A percentile compares a stretch with the other conserved stretches of the same genome.
Evolutionary conservation across 2,797 vertebrate genomes (phyloP).

Genomic region (Nannoperca obscura): DNA sequence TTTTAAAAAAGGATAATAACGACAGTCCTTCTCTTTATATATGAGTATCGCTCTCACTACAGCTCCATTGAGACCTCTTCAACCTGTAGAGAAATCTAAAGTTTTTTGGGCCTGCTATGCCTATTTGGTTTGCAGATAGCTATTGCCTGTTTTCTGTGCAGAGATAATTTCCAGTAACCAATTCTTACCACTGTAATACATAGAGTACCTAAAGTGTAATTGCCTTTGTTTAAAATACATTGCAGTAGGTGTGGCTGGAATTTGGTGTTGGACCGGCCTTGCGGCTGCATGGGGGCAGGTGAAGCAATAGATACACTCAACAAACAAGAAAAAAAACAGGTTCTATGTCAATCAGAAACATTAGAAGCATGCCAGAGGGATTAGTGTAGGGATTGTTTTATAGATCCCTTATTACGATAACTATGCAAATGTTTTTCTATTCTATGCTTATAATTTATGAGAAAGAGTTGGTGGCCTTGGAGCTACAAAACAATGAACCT

Average conservation of each 20-base stretch:
- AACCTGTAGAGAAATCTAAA: background rate
- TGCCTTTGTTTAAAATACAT: slow-evolving; percentile 40
- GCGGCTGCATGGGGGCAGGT: slow-evolving; percentile 36
- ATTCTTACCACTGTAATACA: slow-evolving; percentile 27
- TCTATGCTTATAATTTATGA: slow-evolving; percentile 29
- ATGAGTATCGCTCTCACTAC: background rate
- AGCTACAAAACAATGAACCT: slow-evolving; percentile 26
- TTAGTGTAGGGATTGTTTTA: slow-evolving; percentile 8
- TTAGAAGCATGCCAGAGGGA: slow-evolving; percentile 11
- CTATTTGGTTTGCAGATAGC: slow-evolving; percentile 1
- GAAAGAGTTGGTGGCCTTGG: slow-evolving; percentile 20
- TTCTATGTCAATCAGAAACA: background rate
- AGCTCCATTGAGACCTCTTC: background rate
- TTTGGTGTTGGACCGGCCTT: slow-evolving; percentile 13
- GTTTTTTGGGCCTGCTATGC: background rate
- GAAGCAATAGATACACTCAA: slow-evolving; percentile 4
- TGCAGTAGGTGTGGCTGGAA: slow-evolving; percentile 41
- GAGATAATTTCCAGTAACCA: slow-evolving; percentile 34
- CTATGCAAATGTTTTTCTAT: slow-evolving; percentile 17
- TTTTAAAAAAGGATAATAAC: background rate
- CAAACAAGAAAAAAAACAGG: background rate
- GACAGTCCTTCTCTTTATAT: slow-evolving; percentile 1
- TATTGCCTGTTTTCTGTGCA: slow-evolving; percentile 7
- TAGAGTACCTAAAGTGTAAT: slow-evolving; percentile 33
- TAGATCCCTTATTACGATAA: slow-evolving; percentile 20